A percentile compares a stretch with the other conserved stretches of the same genome.
Conservation (phyloP, 2,888 invertebrate species). For the Onchidella celtica region DNA sequence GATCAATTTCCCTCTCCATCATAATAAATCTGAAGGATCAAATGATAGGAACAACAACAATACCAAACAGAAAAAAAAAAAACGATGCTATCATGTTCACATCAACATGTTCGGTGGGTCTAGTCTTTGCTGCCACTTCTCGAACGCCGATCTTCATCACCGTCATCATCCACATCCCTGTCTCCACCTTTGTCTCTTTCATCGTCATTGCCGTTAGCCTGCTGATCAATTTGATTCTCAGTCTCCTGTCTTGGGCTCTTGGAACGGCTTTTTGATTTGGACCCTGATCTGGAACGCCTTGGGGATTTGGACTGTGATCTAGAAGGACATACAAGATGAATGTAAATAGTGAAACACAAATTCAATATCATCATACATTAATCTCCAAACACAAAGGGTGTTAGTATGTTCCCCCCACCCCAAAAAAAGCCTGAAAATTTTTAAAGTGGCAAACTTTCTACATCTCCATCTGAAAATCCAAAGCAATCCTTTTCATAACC, state of each 20-base stretch:
- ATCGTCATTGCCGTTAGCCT: conserved; percentile 9
- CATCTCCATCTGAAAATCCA: too few species aligned
- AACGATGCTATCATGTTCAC: neutral
- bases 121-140: conserved; percentile 45
- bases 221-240: conserved; percentile 1
- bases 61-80: neutral
- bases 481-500: too few species aligned
- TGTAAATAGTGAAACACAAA: too few species aligned
- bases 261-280: conserved; percentile 39
- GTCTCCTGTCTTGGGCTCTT: conserved; percentile 21
- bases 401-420: too few species aligned
- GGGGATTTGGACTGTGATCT: conserved; percentile 13
- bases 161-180: neutral
- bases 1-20: too few species aligned
- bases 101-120: too few species aligned
- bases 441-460: too few species aligned
- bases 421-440: too few species aligned
- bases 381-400: too few species aligned
- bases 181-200: neutral
- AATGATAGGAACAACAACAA: neutral
- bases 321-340: too few species aligned
- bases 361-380: too few species aligned
- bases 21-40: too few species aligned
- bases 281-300: conserved; percentile 35
- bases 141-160: conserved; percentile 6